phyloP scores from a whole-genome alignment of 2,888 invertebrate species.

The Perizoma flavofasciatum region DNA sequence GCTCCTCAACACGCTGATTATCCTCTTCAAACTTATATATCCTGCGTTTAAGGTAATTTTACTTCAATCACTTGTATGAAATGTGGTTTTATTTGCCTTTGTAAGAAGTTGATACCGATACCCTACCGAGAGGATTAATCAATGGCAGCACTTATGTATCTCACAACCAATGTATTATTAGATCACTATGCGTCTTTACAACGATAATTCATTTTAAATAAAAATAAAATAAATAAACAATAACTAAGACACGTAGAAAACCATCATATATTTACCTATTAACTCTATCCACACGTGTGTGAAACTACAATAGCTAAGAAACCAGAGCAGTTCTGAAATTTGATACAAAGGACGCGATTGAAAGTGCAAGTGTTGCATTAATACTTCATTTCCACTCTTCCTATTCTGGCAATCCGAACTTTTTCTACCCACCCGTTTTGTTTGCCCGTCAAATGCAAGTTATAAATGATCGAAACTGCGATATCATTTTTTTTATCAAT shows the following conservation, averaged over 20 bases:
- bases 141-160: too few species aligned
- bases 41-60: constrained; percentile 31
- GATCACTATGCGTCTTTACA: too few species aligned
- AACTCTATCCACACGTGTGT: constrained; percentile 43
- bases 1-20: constrained; percentile 54
- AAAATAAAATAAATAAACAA: too few species aligned
- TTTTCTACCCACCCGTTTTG: constrained; percentile 69
- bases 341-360: constrained; percentile 63
- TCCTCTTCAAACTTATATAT: constrained; percentile 49
- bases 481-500: constrained; percentile 70
- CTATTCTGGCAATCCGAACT: constrained; percentile 67
- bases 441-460: constrained; percentile 76
- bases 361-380: constrained; percentile 84
- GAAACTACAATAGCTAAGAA: constrained; percentile 49
- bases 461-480: constrained; percentile 80
- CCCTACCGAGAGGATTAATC: too few species aligned
- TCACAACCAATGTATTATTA: too few species aligned
- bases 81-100: constrained; percentile 20
- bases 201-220: too few species aligned
- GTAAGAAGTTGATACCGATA: too few species aligned
- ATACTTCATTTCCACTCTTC: constrained; percentile 77
- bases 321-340: constrained; percentile 57
- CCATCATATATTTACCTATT: constrained; percentile 14
- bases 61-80: constrained; percentile 19
- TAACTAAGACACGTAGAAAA: background rate